These are phyloP conservation scores for Orientallactaga bullata DNA, from an alignment of 2,113 vertebrate genomes.

Conservation along the genomic window DNA sequence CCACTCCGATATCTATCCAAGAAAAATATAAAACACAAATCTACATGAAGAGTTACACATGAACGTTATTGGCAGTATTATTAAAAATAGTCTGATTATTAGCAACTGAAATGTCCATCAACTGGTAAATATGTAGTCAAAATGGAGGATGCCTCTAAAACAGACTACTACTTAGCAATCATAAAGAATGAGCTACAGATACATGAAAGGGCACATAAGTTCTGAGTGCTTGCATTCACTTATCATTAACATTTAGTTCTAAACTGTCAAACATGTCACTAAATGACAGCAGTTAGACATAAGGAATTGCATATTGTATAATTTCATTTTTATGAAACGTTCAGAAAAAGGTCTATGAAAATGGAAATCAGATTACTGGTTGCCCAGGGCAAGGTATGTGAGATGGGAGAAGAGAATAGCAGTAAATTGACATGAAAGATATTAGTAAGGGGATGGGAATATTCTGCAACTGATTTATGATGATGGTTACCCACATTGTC, in stretches of 20 bases:
- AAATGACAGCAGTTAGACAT: neutral
- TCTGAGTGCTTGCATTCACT: neutral
- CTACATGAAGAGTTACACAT: neutral
- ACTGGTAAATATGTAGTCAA: neutral
- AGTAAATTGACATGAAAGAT: neutral
- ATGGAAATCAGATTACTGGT: neutral
- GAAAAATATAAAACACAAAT: neutral
- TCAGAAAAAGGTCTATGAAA: slow-evolving; percentile 17
- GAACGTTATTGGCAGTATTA: neutral
- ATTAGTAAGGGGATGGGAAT: slow-evolving; percentile 4
- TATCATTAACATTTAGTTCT: neutral
- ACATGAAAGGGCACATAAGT: neutral
- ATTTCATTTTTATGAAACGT: neutral
- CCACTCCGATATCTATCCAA: neutral
- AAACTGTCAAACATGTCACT: neutral
- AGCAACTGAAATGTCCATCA: neutral
- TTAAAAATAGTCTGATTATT: neutral
- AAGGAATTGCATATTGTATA: neutral
- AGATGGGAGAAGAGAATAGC: neutral
- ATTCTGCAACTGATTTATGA: slow-evolving; percentile 3
- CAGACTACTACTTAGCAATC: neutral
- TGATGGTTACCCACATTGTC: neutral
- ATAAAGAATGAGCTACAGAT: neutral
- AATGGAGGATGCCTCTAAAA: neutral
- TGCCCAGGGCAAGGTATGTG: neutral